Conservation (phyloP, 2,888 invertebrate genomes). For the Taenaris catops region DNA sequence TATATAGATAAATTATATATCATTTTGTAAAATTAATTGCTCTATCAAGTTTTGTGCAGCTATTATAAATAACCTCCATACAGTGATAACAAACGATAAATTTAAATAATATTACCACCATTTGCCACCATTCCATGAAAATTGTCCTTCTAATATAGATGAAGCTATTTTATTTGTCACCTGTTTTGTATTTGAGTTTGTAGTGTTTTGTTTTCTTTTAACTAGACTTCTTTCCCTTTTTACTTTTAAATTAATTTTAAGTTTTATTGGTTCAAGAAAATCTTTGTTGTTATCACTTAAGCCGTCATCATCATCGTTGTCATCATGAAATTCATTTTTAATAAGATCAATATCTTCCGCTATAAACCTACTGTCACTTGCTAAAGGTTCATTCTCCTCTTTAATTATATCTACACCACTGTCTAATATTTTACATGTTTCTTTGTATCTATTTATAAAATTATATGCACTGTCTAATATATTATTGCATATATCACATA, state of each 20-base stretch:
- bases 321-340: constrained; percentile 33
- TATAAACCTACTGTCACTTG: constrained; percentile 23
- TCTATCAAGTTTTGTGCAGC: too few species aligned
- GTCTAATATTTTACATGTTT: constrained; percentile 43
- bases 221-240: constrained; percentile 17
- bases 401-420: constrained; percentile 40
- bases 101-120: constrained; percentile 57
- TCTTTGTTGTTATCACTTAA: constrained; percentile 12
- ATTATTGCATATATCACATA: constrained; percentile 49
- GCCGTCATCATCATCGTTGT: constrained; percentile 21
- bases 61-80: too few species aligned
- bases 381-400: constrained; percentile 33
- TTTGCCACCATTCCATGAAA: constrained; percentile 56
- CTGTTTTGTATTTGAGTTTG: constrained; percentile 22
- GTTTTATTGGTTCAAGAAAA: constrained; percentile 11
- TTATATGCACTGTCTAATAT: constrained; percentile 41
- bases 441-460: constrained; percentile 53
- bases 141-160: constrained; percentile 62
- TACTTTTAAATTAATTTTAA: constrained; percentile 20
- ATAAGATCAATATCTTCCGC: constrained; percentile 34
- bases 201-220: constrained; percentile 22
- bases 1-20: too few species aligned
- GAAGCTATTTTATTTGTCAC: constrained; percentile 48
- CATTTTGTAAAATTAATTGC: too few species aligned
- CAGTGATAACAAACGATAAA: too few species aligned